Percentiles rank a stretch among this genome's conserved stretches.
Conservation (phyloP, 2,797 vertebrate genomes). For the Valencia hispanica region DNA sequence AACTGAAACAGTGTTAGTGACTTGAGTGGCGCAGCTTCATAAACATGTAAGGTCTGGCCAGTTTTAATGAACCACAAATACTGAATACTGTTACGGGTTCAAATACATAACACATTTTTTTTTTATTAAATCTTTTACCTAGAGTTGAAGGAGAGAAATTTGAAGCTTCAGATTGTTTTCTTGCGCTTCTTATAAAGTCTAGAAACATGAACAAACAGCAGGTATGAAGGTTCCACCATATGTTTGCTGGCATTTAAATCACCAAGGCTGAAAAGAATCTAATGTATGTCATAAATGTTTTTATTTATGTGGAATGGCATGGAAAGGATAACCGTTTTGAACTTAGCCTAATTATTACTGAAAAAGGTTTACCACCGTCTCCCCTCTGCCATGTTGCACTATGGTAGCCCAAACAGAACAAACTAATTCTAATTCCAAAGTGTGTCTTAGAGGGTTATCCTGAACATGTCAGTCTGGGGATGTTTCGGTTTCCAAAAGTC, state of each 20-base stretch:
- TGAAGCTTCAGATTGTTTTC: not conserved
- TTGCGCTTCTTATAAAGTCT: conserved; percentile 3
- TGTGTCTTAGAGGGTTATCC: too few species aligned
- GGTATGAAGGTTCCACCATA: not conserved
- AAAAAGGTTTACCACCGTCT: not conserved
- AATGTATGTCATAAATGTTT: not conserved
- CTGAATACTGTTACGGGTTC: not conserved
- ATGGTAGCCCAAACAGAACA: too few species aligned
- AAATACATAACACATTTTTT: not conserved
- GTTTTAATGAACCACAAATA: conserved; percentile 4
- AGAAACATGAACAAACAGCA: not conserved
- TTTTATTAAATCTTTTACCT: not conserved
- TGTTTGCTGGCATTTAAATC: conserved; percentile 4
- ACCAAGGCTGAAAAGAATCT: not conserved
- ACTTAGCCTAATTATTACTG: not conserved
- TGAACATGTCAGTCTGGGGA: too few species aligned
- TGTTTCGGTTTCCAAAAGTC: too few species aligned
- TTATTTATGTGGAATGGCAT: not conserved
- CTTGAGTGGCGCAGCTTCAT: not conserved
- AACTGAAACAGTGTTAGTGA: not conserved
- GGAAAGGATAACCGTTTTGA: not conserved
- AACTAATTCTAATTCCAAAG: too few species aligned
- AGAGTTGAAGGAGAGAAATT: not conserved
- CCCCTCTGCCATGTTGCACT: not conserved
- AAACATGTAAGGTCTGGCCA: not conserved